These are phyloP conservation scores for Arizona elegans DNA, from an alignment of 2,113 vertebrate species.

Conservation along the genomic window DNA sequence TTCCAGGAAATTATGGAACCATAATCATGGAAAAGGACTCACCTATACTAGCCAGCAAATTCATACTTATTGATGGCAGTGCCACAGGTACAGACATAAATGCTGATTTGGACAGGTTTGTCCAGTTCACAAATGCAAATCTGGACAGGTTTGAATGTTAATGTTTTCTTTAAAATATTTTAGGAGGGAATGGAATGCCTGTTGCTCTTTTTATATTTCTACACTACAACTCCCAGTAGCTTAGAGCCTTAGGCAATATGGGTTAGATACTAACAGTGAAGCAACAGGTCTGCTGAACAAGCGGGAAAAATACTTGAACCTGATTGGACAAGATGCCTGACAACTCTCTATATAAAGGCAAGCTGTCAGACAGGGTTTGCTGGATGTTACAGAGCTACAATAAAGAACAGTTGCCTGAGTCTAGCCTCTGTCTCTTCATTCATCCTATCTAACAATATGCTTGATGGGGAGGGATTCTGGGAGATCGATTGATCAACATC, in stretches of 20 bases:
- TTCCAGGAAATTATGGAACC: background rate
- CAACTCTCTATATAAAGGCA: too few species aligned
- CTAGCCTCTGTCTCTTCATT: too few species aligned
- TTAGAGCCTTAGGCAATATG: background rate
- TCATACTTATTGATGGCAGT: background rate
- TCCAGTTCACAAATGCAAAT: background rate
- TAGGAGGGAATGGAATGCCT: background rate
- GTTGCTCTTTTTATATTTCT: background rate
- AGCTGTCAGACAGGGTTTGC: too few species aligned
- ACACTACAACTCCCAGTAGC: background rate
- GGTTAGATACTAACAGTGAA: too few species aligned
- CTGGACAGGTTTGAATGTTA: background rate
- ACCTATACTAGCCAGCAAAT: background rate
- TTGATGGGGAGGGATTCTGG: background rate
- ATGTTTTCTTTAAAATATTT: background rate
- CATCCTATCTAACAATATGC: background rate
- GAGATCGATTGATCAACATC: background rate
- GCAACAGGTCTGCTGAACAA: too few species aligned
- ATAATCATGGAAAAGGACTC: background rate
- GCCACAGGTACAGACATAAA: background rate
- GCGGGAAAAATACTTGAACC: too few species aligned
- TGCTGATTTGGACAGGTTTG: background rate
- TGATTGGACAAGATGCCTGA: too few species aligned
- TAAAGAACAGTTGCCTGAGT: too few species aligned
- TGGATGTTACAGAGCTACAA: too few species aligned